Conservation (phyloP, 2,113 vertebrate genomes). For the Coryphaenoides rupestris region DNA sequence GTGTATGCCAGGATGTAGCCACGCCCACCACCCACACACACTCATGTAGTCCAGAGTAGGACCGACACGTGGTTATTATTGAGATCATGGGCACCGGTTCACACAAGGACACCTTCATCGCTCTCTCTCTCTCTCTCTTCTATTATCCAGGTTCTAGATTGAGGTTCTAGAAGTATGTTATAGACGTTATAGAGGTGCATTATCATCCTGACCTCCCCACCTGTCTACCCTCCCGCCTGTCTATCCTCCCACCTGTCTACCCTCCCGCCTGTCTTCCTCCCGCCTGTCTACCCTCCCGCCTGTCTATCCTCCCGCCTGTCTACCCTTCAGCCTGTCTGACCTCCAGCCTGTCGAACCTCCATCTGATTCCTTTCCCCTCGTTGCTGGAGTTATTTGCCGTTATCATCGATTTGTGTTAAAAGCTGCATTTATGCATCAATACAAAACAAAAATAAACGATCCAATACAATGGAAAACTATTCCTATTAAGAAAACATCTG, state of each 20-base stretch:
- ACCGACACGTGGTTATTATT: not conserved
- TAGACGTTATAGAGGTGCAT: too few species aligned
- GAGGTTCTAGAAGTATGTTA: too few species aligned
- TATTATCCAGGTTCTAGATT: constrained; percentile 8
- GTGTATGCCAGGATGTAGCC: not conserved
- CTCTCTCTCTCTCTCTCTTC: not conserved
- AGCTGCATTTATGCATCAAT: too few species aligned
- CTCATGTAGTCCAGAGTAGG: not conserved
- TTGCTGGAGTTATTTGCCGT: too few species aligned
- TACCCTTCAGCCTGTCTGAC: constrained; percentile 47
- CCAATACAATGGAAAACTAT: too few species aligned
- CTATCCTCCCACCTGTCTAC: too few species aligned
- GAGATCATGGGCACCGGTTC: too few species aligned
- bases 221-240: constrained; percentile 23
- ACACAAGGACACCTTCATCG: constrained; percentile 6
- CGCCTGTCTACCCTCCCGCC: constrained; percentile 33
- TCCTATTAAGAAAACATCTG: too few species aligned
- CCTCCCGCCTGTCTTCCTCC: constrained; percentile 37
- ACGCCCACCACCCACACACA: not conserved
- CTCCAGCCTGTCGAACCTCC: constrained; percentile 47
- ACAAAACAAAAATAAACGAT: constrained; percentile 4
- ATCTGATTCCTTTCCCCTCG: too few species aligned
- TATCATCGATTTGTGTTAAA: too few species aligned
- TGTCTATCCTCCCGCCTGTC: too few species aligned
- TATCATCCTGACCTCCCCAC: constrained; percentile 29